A percentile compares a stretch with the other conserved stretches of the same genome.
Evolutionary conservation across 2,797 vertebrate genomes (phyloP).

Genomic region (Hylomyscus alleni): DNA sequence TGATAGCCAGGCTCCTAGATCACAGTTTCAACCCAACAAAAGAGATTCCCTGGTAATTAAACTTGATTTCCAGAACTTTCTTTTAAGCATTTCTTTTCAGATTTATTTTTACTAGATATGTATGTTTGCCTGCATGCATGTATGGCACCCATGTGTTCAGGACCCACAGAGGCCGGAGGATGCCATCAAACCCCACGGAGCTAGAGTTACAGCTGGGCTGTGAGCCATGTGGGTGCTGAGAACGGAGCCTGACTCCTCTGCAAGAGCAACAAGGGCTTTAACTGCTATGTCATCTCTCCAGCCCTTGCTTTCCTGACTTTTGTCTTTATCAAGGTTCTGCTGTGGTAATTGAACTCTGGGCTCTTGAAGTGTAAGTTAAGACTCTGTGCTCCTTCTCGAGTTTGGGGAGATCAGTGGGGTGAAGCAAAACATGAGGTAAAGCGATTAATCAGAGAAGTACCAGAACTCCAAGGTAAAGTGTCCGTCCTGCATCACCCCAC

Average conservation of each 20-base stretch:
- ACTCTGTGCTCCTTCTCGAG: neutral
- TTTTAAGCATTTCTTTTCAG: neutral
- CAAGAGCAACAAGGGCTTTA: neutral
- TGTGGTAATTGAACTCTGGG: constrained; percentile 9
- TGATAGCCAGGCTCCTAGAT: constrained; percentile 77
- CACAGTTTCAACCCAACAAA: constrained; percentile 77
- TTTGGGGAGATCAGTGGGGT: neutral
- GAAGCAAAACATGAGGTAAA: neutral
- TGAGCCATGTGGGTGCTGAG: too few relatives aligned
- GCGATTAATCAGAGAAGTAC: neutral
- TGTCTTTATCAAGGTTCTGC: neutral
- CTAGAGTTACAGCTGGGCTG: neutral
- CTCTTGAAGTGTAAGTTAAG: constrained; percentile 3
- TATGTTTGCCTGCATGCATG: neutral
- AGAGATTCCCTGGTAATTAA: constrained; percentile 69
- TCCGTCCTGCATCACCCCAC: neutral
- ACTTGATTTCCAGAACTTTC: constrained; percentile 82
- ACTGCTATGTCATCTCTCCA: neutral
- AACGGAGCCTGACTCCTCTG: too few relatives aligned
- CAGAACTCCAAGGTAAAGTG: neutral
- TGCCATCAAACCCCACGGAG: neutral
- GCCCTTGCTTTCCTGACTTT: constrained; percentile 81
- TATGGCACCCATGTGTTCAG: too few relatives aligned
- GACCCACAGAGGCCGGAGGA: neutral
- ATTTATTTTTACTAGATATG: neutral